Base-by-base conservation (phyloP, 2,888 invertebrate genomes). In the Coenonympha glycerion region DNA sequence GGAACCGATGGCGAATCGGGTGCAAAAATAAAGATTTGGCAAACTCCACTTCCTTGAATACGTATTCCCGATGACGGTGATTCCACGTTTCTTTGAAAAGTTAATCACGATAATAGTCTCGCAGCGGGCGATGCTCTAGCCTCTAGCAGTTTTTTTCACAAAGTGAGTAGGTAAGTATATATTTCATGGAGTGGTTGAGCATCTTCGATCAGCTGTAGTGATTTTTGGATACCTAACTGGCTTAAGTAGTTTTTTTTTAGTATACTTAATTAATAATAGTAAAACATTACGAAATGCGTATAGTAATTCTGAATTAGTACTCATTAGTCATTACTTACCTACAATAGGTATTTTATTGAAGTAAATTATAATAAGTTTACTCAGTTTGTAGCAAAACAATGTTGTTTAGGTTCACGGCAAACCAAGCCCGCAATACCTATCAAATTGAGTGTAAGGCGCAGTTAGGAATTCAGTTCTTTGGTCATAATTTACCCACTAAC, bases 11-110 rank as follows among this genome's bases (percentile, higher is more conserved):
- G 56, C 59, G 53, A 58, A 63, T 67, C 66, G 62, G 59, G 52
- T 61, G 61, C 70, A 70, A 75, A 82, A 80, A 80, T 77, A 73
- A 60, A 33, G 11, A 66, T 68, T 81, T 84, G 83, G 84, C 84
- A 84, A 73, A 71, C 71, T 59, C 46, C 54, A 68, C 72, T 84
- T 83, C 84, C 76, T 71, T 71, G 83, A 78, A 79, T 64, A n/a
- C n/a, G n/a, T n/a, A 60, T 63, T 61, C 62, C 58, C 57, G 52
- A 58, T 71, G 69, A 73, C 73, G 73, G 66, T 62, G 62, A 57
- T 33, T 59, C 59, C 57, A 56, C 63, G 59, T 56, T 51, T 51
- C 48, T 42, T 46, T 39, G 48, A 49, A n/a, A n/a, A n/a, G n/a
- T n/a, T n/a, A 57, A 46, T 22, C 3, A 19, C 18, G 24, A 44